Base-by-base conservation (phyloP, 1,140 invertebrate species). In the Pseudomyrmex sp. region DNA sequence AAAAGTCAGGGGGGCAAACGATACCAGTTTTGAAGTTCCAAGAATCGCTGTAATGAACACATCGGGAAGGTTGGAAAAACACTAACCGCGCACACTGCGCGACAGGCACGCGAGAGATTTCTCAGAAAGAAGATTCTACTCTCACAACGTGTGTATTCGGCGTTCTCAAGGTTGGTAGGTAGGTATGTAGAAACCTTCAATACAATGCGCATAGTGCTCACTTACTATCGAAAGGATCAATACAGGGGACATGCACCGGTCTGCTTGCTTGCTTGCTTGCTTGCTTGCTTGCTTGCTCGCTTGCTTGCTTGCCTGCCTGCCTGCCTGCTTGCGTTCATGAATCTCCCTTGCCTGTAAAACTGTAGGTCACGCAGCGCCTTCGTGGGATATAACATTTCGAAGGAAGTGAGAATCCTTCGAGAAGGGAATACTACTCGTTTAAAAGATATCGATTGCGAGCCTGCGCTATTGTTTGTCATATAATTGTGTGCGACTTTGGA, bases 171-270 rank as follows among this genome's bases (percentile, higher is more conserved):
- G 86, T 85, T 88, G 86, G 84, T 87, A 85, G 70, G 59, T 77
- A 54, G 76, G 66, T 72, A 88, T 88, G 83, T 88, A 79, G 87
- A 88, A 88, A 88, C 77, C 82, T 88, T 88, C 87, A 68, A 63
- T 87, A 85, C 80, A 91, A 90, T 87, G 86, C 89, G 85, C 89
- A 83, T 89, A 79, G 90, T 91, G 90, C 83, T 83, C 85, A 89
- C 89, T 92, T 91, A 90, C 89, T 91, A 92, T 92, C 91, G 91
- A 91, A 90, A 91, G 90, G 91, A 92, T 92, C 91, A 92, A 92
- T 92, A 92, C 91, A 52, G 87, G 89, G 87, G 88, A 91, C 90
- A 88, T 91, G 90, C 86, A 90, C 89, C 86, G 83, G 80, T 82
- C 80, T 80, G 79, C 84, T 85, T 75, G 83, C 74, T 77, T 73